Conservation (phyloP, 2,888 invertebrate species). For the Byasa hedistus region DNA sequence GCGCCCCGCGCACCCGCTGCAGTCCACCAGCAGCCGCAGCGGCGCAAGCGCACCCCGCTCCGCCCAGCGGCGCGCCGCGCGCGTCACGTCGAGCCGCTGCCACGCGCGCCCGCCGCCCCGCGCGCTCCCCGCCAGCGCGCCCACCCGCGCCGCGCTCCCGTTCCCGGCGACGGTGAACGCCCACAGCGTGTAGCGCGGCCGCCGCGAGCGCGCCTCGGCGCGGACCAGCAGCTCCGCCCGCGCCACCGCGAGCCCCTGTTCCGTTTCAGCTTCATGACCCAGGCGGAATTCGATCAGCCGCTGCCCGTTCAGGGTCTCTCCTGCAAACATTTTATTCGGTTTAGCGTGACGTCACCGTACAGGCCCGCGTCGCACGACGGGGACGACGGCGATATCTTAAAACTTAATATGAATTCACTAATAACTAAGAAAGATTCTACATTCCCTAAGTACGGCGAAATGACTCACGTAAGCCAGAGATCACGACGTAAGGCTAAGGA, state of each 20-base stretch:
- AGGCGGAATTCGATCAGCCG: constrained; percentile 91
- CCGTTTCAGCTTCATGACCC: constrained; percentile 79
- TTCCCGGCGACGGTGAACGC: constrained; percentile 85
- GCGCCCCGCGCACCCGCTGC: constrained; percentile 87
- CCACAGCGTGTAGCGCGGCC: constrained; percentile 83
- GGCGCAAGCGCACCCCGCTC: constrained; percentile 72
- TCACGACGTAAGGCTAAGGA: constrained; percentile 12
- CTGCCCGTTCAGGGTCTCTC: constrained; percentile 90
- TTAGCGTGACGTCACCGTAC: no score
- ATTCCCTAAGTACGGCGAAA: constrained; percentile 50
- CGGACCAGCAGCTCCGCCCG: constrained; percentile 89
- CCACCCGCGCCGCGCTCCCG: constrained; percentile 77
- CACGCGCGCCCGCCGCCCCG: constrained; percentile 81
- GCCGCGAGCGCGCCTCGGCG: constrained; percentile 58
- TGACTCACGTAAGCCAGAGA: constrained; percentile 47
- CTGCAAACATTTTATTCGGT: constrained; percentile 68
- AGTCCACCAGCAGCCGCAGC: constrained; percentile 90
- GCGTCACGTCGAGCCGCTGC: constrained; percentile 92
- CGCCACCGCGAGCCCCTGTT: constrained; percentile 85
- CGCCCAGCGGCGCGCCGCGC: constrained; percentile 87
- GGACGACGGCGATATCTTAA: background rate
- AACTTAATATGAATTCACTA: background rate
- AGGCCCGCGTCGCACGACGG: no score
- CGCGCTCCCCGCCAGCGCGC: constrained; percentile 50
- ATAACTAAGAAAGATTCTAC: background rate